Evolutionary conservation across 2,888 invertebrate species (phyloP), one percentile per base, ranked within the genome.

Genomic region (Drosophila paracracens): DNA sequence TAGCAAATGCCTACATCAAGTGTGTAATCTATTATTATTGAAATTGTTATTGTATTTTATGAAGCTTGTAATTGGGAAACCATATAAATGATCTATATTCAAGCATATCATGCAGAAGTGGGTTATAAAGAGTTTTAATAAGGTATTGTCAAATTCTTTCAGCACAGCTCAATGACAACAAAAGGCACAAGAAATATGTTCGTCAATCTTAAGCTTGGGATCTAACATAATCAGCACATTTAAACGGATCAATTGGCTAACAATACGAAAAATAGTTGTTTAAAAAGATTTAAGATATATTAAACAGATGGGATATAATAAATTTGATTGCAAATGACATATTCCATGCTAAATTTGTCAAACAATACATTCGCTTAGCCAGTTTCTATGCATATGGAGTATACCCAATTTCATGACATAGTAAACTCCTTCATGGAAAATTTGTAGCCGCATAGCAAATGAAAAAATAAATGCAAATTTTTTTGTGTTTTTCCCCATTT

Each of bases 391-490:
- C 31, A 33, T 4, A 11, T 33, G 11, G 33, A 4, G 11, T 33
- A 33, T 33, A 33, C 33, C 8, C 35, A 35, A 35, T 13, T 35
- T 13, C 5, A 13, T n/a, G 21, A 11, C 4, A 43, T 21, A 13
- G 21, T 10, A n/a, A 40, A n/a, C n/a, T n/a, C 40, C 40, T 2
- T 21, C n/a, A 11, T 5, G 5, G n/a, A 40, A 46, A 4, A 46
- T 46, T 46, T 16, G 7, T 7, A 25, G 2, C 27, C 5, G 4
- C 16, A 48, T 18, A 48, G 10, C 8, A 50, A 10, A 50, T 5
- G 1, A 18, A 11, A 29, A 51, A 51, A 29, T 29, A 43, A 54
- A 36, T 56, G 31, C 38, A 68, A 33, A 68, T 56, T 57, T 70
- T 40, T 21, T 33, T 11, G 35, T 21, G 21, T 58, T 65, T 35